A percentile compares a stretch with the other conserved stretches of the same genome.
Evolutionary conservation across 1,140 invertebrate species (phyloP).

Genomic region (Bradysia coprophila): DNA sequence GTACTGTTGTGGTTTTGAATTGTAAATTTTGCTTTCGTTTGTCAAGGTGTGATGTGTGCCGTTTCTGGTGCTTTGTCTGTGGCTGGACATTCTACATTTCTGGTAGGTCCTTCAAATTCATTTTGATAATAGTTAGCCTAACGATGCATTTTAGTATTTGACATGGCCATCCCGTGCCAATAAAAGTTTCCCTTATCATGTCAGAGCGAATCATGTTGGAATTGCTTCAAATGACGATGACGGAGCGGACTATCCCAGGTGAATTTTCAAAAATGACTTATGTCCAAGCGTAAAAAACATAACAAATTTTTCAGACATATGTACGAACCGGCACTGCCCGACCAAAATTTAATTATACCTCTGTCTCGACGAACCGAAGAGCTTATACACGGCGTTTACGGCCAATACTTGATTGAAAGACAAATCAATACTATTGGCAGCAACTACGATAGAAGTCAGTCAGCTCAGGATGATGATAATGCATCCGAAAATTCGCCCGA

Average conservation of each 20-base stretch:
- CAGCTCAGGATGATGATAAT: too few species aligned
- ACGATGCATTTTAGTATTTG: constrained; percentile 36
- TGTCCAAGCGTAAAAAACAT: too few species aligned
- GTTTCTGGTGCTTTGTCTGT: constrained; percentile 60
- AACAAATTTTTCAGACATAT: too few species aligned
- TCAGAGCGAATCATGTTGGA: constrained; percentile 60
- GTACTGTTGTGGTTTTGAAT: too few species aligned
- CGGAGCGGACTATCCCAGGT: constrained; percentile 35
- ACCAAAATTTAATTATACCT: constrained; percentile 34
- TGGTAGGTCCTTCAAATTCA: constrained; percentile 26
- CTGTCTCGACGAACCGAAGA: constrained; percentile 30
- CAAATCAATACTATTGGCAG: background rate
- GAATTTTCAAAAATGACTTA: too few species aligned
- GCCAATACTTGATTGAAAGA: constrained; percentile 18
- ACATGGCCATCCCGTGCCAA: constrained; percentile 65
- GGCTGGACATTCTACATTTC: constrained; percentile 67
- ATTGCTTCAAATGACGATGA: constrained; percentile 38
- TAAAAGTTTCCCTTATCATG: constrained; percentile 74
- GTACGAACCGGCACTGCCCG: constrained; percentile 10
- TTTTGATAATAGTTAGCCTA: background rate
- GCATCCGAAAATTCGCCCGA: background rate
- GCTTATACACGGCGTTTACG: constrained; percentile 27
- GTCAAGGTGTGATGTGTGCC: constrained; percentile 1
- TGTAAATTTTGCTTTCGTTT: too few species aligned
- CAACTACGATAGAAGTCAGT: background rate